Evolutionary conservation across 37 sponge, comb jelly and placozoan genomes (phyloP).

Genomic region (Petrosia ficiformis): DNA sequence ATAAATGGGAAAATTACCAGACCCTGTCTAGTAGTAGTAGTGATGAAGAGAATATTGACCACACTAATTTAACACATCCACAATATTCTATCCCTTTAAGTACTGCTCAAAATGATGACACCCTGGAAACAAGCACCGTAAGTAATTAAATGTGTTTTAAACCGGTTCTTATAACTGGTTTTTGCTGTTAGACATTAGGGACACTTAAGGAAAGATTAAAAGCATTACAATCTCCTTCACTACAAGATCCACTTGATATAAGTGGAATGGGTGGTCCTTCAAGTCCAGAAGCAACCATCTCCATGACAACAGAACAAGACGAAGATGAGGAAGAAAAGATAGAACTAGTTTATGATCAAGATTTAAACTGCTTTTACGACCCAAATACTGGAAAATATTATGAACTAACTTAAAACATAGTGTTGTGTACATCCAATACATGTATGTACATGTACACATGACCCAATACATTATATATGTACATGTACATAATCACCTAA

Average conservation of each 20-base stretch:
- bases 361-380: conserved; percentile 85
- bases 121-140: too few relatives aligned
- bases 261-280: conserved; percentile 55
- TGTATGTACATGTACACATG: too few relatives aligned
- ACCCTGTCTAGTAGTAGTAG: neutral
- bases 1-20: neutral
- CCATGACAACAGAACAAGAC: conserved; percentile 4
- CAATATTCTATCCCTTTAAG: too few relatives aligned
- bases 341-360: conserved; percentile 83
- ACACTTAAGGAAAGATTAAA: neutral
- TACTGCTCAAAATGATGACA: too few relatives aligned
- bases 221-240: neutral
- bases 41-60: neutral
- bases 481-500: too few relatives aligned
- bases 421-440: too few relatives aligned
- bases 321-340: conserved; percentile 58
- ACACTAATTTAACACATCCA: too few relatives aligned
- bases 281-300: conserved; percentile 23
- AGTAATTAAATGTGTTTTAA: too few relatives aligned
- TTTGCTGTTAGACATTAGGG: neutral
- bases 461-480: neutral
- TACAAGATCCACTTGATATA: neutral
- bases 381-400: conserved; percentile 88
- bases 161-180: too few relatives aligned
- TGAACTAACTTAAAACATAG: too few relatives aligned